These are phyloP conservation scores for Neofelis nebulosa DNA, from an alignment of 2,113 vertebrate species.

Conservation along the genomic window DNA sequence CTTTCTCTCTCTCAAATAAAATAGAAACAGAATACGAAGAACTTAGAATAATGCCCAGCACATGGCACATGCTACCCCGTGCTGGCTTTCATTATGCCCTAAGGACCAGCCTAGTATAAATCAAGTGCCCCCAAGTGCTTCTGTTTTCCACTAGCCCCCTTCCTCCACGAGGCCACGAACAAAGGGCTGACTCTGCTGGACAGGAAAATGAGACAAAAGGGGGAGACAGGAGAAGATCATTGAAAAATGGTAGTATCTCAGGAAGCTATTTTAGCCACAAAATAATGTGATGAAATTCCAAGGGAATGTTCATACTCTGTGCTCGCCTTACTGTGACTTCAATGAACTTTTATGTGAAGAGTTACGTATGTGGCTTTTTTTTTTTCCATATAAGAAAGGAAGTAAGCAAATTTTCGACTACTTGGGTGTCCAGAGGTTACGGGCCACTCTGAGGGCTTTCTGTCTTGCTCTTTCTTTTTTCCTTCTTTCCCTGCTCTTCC, in stretches of 20 bases:
- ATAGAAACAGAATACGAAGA: neutral
- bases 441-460: neutral
- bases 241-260: neutral
- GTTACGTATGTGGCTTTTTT: neutral
- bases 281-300: neutral
- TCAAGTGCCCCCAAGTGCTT: neutral
- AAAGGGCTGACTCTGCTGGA: neutral
- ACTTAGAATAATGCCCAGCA: accelerated
- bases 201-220: neutral
- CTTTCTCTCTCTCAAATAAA: too few species aligned
- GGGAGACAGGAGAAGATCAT: too few species aligned
- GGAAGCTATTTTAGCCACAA: neutral
- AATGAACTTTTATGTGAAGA: too few species aligned
- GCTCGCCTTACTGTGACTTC: too few species aligned
- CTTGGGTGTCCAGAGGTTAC: neutral
- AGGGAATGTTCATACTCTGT: neutral
- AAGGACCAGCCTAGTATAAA: neutral
- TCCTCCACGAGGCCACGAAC: neutral
- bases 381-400: neutral
- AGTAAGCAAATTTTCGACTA: neutral
- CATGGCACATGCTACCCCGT: accelerated
- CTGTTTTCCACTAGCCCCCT: neutral
- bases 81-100: neutral
- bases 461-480: neutral
- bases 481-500: accelerated